phyloP scores from a whole-genome alignment of 30 jellyfish, hydroid and myxozoan species.

The Aurelia coerulea region DNA sequence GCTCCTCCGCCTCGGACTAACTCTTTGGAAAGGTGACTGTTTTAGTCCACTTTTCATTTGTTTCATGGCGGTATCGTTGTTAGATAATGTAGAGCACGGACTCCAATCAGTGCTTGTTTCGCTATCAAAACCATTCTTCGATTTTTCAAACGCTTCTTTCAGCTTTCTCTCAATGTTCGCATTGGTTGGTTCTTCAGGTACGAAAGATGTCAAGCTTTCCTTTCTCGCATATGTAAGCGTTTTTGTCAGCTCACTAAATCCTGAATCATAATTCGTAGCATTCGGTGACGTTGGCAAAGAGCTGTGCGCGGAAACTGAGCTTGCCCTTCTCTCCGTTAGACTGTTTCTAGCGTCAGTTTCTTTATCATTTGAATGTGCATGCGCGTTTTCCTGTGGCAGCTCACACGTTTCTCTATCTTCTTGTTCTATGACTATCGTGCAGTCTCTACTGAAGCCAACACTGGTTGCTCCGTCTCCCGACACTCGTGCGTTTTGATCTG shows the following conservation, averaged over 20 bases:
- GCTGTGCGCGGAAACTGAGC: conserved; percentile 57
- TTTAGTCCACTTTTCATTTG: conserved; percentile 11
- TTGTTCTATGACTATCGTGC: conserved; percentile 28
- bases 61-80: conserved; percentile 28
- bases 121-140: conserved; percentile 61
- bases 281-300: conserved; percentile 58
- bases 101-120: conserved; percentile 95
- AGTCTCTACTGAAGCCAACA: neutral
- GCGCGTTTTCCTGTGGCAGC: neutral
- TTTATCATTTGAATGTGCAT: neutral
- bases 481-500: neutral
- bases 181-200: conserved; percentile 31
- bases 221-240: conserved; percentile 23
- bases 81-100: conserved; percentile 77
- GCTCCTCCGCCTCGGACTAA: conserved; percentile 59
- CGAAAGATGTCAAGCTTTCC: conserved; percentile 27
- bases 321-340: conserved; percentile 8
- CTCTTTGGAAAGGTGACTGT: conserved; percentile 43
- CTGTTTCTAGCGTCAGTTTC: neutral
- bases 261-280: conserved; percentile 63
- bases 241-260: conserved; percentile 61
- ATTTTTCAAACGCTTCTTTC: conserved; percentile 37
- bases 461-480: neutral
- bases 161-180: conserved; percentile 28
- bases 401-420: conserved; percentile 15